A percentile compares a stretch with the other conserved stretches of the same genome.
Evolutionary conservation across 2,113 vertebrate species (phyloP).

Genomic region (Nycticorax nycticorax): DNA sequence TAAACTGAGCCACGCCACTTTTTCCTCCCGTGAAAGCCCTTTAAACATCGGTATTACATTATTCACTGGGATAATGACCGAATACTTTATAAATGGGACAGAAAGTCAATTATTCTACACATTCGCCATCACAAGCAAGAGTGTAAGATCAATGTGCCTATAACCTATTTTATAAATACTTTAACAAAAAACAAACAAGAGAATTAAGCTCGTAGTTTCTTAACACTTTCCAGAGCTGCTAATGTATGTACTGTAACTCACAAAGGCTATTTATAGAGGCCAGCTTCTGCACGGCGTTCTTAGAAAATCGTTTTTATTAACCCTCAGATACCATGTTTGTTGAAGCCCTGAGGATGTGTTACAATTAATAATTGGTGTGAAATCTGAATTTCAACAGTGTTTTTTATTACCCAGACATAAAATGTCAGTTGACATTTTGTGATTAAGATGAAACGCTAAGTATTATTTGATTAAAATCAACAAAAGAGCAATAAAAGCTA

Average conservation of each 20-base stretch:
- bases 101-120: constrained; percentile 49
- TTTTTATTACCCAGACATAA: constrained; percentile 29
- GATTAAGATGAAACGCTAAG: neutral
- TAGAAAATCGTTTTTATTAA: constrained; percentile 46
- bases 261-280: constrained; percentile 30
- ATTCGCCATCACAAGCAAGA: neutral
- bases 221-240: constrained; percentile 33
- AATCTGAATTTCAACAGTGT: constrained; percentile 45
- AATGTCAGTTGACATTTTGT: neutral
- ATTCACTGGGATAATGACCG: constrained; percentile 19
- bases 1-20: constrained; percentile 19
- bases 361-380: constrained; percentile 54
- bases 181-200: constrained; percentile 21
- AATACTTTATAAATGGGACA: constrained; percentile 44
- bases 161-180: constrained; percentile 46
- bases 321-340: constrained; percentile 2
- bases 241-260: constrained; percentile 48
- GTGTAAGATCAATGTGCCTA: constrained; percentile 23
- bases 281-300: constrained; percentile 13
- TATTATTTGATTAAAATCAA: constrained; percentile 21
- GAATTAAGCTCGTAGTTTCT: constrained; percentile 15
- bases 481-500: constrained; percentile 51
- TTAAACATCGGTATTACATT: constrained; percentile 10
- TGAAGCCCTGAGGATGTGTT: constrained; percentile 32
- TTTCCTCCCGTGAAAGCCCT: constrained; percentile 26